These are phyloP conservation scores for Trachelus stipa DNA, from an alignment of 2,888 invertebrate species.

Conservation along the genomic window DNA sequence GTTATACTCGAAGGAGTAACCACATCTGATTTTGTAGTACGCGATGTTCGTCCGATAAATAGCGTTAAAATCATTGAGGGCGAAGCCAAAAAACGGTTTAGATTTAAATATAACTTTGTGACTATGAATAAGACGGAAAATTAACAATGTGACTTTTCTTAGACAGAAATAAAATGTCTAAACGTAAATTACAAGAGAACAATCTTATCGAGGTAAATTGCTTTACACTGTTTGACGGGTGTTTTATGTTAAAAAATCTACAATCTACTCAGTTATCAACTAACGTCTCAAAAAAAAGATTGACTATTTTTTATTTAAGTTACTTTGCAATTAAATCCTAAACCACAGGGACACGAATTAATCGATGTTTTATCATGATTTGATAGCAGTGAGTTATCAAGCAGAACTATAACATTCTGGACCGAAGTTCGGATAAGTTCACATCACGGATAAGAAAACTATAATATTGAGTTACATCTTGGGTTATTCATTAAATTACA, in stretches of 20 bases:
- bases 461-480: background rate
- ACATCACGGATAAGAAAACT: background rate
- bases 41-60: background rate
- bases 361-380: background rate
- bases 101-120: background rate
- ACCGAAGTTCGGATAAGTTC: background rate
- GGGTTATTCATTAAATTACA: background rate
- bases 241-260: background rate
- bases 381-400: background rate
- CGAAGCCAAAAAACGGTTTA: background rate
- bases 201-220: background rate
- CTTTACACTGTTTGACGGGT: background rate
- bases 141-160: background rate
- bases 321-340: background rate
- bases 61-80: background rate
- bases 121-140: background rate
- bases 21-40: background rate
- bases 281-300: background rate
- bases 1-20: background rate
- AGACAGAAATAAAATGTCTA: background rate
- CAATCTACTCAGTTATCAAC: background rate
- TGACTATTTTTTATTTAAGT: background rate
- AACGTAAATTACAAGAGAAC: background rate
- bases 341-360: background rate
- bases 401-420: background rate